Percentiles rank a stretch among this genome's conserved stretches.
These are phyloP conservation scores for Eidolon helvum DNA, from an alignment of 2,113 vertebrate species.

Conservation along the genomic window DNA sequence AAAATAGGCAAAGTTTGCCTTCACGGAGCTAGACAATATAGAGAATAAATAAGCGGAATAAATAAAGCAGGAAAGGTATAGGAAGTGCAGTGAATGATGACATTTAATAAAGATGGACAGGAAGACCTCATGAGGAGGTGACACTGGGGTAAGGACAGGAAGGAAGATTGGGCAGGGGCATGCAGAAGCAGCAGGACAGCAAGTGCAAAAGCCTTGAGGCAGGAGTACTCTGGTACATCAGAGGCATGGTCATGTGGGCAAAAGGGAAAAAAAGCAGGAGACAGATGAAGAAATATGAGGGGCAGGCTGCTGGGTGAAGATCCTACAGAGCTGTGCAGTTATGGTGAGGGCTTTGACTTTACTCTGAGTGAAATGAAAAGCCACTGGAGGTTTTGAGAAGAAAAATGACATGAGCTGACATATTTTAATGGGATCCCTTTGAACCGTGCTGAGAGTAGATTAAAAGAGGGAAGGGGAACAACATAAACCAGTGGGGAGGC, in stretches of 20 bases:
- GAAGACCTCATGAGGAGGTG: background rate
- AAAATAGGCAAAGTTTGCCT: background rate
- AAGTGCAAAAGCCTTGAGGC: background rate
- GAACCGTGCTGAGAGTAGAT: background rate
- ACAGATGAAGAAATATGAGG: background rate
- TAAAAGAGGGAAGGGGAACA: background rate
- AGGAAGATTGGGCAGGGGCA: background rate
- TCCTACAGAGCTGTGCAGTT: fast-evolving
- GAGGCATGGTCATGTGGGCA: fast-evolving
- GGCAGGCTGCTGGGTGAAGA: fast-evolving
- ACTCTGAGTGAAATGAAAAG: background rate
- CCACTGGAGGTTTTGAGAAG: background rate
- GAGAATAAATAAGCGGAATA: background rate
- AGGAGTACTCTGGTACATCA: fast-evolving
- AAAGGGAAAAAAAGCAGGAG: background rate
- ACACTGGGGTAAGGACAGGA: fast-evolving
- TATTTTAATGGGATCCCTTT: background rate
- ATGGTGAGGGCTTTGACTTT: background rate
- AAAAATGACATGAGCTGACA: background rate
- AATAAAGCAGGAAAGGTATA: background rate
- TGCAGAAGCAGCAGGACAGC: background rate
- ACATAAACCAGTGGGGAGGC: background rate
- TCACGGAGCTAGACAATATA: background rate
- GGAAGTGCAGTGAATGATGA: background rate
- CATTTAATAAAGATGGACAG: background rate